Evolutionary conservation across 2,888 invertebrate genomes (phyloP).

Genomic region (Acholoe squamosa): DNA sequence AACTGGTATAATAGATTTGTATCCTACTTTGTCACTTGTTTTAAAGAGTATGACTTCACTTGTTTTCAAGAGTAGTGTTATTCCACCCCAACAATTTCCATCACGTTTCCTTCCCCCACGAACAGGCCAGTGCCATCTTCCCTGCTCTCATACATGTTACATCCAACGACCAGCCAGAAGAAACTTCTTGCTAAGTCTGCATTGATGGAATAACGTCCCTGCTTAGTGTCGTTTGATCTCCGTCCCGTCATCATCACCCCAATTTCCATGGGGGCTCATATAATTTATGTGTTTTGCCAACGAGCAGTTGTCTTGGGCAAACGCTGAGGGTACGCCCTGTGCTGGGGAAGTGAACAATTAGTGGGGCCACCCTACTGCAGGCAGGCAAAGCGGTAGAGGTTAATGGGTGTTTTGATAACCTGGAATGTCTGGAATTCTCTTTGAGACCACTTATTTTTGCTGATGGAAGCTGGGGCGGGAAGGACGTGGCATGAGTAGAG

Average conservation of each 20-base stretch:
- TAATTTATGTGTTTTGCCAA: slow-evolving; percentile 27
- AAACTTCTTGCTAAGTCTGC: too few relatives aligned
- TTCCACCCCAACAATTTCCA: too few relatives aligned
- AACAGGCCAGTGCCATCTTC: too few relatives aligned
- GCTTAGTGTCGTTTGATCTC: neutral
- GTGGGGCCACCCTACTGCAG: neutral
- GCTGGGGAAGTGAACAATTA: slow-evolving; percentile 27
- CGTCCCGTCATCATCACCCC: slow-evolving; percentile 35
- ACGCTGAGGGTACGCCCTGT: neutral
- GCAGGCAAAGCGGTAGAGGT: slow-evolving; percentile 9
- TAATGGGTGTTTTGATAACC: slow-evolving; percentile 42
- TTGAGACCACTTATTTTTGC: neutral
- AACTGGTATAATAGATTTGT: too few relatives aligned
- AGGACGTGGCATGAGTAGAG: neutral
- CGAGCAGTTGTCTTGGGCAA: slow-evolving; percentile 3
- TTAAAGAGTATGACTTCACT: too few relatives aligned
- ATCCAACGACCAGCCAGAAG: too few relatives aligned
- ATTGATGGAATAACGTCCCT: neutral
- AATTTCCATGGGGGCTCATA: neutral
- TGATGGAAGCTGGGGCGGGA: neutral
- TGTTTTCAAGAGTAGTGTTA: too few relatives aligned
- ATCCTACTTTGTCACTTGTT: too few relatives aligned
- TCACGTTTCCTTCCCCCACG: too few relatives aligned
- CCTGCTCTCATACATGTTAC: too few relatives aligned
- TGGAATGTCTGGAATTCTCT: slow-evolving; percentile 35